Evolutionary conservation across 2,888 invertebrate genomes (phyloP), one percentile per base, ranked within the genome.

Genomic region (Campoletis raptor): DNA sequence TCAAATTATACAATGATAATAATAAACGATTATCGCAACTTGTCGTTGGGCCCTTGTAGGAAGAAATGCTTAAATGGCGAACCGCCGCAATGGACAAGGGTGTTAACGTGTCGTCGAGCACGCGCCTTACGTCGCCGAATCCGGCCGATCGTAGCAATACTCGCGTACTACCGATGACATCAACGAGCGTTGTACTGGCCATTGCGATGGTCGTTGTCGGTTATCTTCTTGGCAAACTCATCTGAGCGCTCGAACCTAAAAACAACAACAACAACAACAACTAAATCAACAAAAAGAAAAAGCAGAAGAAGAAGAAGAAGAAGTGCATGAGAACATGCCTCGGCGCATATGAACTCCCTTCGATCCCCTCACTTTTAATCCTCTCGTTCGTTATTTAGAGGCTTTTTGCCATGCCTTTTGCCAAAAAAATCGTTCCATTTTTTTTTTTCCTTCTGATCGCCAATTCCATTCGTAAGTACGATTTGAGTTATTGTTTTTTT

Each of bases 151-250:
- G 89, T 88, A 78, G 72, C 85, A 91, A 84, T 88, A 90, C 84
- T 81, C 90, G 88, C 80, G 81, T 90, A 86, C 79, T 88, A 81
- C 86, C 79, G 30, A 89, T 90, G 86, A 89, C 91, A 85, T 88
- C 91, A 74, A 91, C 88, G 85, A 91, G 88, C 86, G 84, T 92
- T 79, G 86, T 93, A 42, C 90, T 93, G 79, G 92, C 92, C 82
- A 87, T 94, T 77, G 90, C 91, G 74, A 93, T 94, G 92, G 91
- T 91, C 86, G 89, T 94, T 89, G 87, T 94, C 78, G 94, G 94
- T 88, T 94, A 93, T 90, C 86, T 94, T 80, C 86, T 94, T 90
- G 94, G 94, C 87, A 94, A 94, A 92, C 86, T 94, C 89, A 92
- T 94, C 92, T 94, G 93, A 94, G 91, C 90, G 30, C 91, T 89